phyloP scores from a whole-genome alignment of 2,888 invertebrate genomes.

The Ctenicera cuprea region DNA sequence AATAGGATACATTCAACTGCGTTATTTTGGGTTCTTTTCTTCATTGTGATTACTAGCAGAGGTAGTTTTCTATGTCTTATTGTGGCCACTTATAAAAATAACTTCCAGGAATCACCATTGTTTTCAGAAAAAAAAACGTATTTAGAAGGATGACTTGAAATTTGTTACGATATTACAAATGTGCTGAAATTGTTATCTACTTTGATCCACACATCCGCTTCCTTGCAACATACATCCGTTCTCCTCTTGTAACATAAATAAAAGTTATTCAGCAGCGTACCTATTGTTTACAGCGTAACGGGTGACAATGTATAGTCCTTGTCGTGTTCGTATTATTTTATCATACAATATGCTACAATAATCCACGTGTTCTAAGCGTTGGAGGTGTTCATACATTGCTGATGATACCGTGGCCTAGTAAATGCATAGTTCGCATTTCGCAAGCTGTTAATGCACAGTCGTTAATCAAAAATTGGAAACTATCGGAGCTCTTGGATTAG shows the following conservation, averaged over 20 bases:
- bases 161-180: not conserved
- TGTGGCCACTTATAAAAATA: too few species aligned
- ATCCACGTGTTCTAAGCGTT: constrained; percentile 20
- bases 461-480: constrained; percentile 16
- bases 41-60: too few species aligned
- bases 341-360: constrained; percentile 28
- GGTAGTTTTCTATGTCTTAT: too few species aligned
- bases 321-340: constrained; percentile 26
- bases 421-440: not conserved
- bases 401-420: constrained; percentile 6
- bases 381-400: constrained; percentile 27
- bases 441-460: not conserved
- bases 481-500: too few species aligned
- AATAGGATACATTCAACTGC: too few species aligned
- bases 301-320: constrained; percentile 29
- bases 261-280: constrained; percentile 41
- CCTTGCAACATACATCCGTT: constrained; percentile 4
- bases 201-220: constrained; percentile 5
- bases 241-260: constrained; percentile 25
- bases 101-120: too few species aligned
- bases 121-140: too few species aligned
- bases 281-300: constrained; percentile 39
- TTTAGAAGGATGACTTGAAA: not conserved
- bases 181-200: constrained; percentile 8
- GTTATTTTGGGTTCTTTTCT: too few species aligned